A percentile compares a stretch with the other conserved stretches of the same genome.
phyloP scores from a whole-genome alignment of 2,113 vertebrate species.

The Nanger granti region DNA sequence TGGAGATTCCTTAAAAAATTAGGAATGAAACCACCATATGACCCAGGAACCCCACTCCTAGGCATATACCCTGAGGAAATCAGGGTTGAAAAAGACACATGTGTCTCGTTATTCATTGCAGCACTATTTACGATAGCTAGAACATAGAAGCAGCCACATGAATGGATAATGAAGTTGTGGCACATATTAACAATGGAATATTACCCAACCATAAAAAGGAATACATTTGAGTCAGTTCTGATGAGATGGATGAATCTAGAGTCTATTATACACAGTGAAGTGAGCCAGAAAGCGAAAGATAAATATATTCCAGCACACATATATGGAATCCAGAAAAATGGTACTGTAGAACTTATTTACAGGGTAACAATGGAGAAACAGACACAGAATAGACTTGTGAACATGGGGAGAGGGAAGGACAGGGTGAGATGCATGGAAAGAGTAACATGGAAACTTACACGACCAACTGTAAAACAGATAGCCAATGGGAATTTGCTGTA shows the following conservation, averaged over 20 bases:
- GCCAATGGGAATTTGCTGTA: neutral
- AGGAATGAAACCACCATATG: neutral
- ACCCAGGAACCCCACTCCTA: neutral
- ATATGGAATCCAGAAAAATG: neutral
- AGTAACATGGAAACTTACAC: neutral
- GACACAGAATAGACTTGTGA: neutral
- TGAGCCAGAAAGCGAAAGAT: neutral
- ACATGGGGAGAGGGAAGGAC: neutral
- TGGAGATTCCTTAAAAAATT: neutral
- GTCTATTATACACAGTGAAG: neutral
- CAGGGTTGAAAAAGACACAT: neutral
- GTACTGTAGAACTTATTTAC: neutral
- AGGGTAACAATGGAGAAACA: neutral
- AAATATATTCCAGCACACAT: neutral
- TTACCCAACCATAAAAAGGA: neutral
- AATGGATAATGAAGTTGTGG: neutral
- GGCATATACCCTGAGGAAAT: neutral
- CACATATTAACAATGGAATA: neutral
- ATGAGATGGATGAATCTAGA: neutral
- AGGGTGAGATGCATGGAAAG: neutral
- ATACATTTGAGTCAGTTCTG: neutral
- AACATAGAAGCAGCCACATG: neutral
- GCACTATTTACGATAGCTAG: neutral
- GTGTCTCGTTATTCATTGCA: neutral
- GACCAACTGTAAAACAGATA: neutral